Conservation (phyloP, 1,140 invertebrate species). For the Drosophila sturtevanti region DNA sequence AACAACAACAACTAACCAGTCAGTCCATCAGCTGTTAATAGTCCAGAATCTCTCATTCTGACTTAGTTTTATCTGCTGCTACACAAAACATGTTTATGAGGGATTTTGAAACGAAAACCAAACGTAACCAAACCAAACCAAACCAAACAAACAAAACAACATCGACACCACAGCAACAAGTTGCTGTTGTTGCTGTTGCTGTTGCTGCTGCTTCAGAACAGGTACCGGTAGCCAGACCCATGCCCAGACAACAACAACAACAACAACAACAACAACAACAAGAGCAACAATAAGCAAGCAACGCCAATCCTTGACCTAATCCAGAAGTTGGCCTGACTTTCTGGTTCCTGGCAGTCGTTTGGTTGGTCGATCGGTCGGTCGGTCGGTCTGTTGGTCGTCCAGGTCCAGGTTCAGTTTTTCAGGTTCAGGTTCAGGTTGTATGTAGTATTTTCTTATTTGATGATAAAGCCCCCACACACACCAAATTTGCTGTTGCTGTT, state of each 20-base stretch:
- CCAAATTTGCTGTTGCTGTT: constrained; percentile 41
- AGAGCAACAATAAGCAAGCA: constrained; percentile 12
- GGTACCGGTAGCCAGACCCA: constrained; percentile 64
- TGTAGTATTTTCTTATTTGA: constrained; percentile 65
- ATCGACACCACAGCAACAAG: constrained; percentile 31
- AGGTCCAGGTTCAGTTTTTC: constrained; percentile 28
- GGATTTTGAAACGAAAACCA: constrained; percentile 59
- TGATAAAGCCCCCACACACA: constrained; percentile 54
- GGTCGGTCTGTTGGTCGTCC: constrained; percentile 2
- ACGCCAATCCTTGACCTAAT: constrained; percentile 81
- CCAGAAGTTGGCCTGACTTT: constrained; percentile 68
- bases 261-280: constrained; percentile 36
- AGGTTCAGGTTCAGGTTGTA: constrained; percentile 48
- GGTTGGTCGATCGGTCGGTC: constrained; percentile 44
- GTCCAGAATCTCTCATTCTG: constrained; percentile 59
- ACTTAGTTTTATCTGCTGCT: constrained; percentile 41
- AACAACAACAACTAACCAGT: constrained; percentile 41
- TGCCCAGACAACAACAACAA: constrained; percentile 60
- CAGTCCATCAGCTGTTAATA: constrained; percentile 65
- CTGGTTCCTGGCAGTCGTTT: constrained; percentile 50
- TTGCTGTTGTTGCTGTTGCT: constrained; percentile 32
- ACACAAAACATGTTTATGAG: constrained; percentile 76
- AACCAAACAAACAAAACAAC: constrained; percentile 53
- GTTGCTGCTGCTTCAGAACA: constrained; percentile 57
- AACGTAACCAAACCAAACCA: constrained; percentile 53